phyloP scores from a whole-genome alignment of 1,140 invertebrate species.

The Leptinotarsa texana region DNA sequence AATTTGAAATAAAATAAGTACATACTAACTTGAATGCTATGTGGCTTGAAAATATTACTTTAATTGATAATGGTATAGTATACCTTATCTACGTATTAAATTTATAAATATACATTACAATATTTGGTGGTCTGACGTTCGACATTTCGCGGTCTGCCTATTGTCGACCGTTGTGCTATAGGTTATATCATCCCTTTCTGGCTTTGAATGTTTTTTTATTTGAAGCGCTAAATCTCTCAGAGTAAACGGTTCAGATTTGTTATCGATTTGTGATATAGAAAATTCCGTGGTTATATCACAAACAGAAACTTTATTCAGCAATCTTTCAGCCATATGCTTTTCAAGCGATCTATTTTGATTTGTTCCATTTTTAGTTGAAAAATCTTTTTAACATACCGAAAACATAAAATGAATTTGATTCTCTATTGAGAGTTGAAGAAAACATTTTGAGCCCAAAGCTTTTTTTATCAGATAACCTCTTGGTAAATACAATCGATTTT shows the following conservation, averaged over 20 bases:
- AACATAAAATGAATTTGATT: neutral
- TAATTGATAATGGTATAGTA: too few relatives aligned
- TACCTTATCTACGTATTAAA: too few relatives aligned
- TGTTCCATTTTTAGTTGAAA: constrained; percentile 5
- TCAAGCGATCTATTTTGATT: neutral
- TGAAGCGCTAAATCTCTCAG: neutral
- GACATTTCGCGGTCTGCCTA: too few relatives aligned
- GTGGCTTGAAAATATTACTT: too few relatives aligned
- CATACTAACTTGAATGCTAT: too few relatives aligned
- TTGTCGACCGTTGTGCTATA: neutral
- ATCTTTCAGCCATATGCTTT: neutral
- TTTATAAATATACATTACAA: too few relatives aligned
- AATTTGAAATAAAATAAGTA: too few relatives aligned
- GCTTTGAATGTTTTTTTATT: neutral
- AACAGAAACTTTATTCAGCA: neutral
- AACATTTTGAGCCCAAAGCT: neutral
- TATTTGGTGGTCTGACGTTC: too few relatives aligned
- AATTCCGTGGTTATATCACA: neutral
- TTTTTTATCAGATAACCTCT: neutral
- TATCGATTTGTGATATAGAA: neutral
- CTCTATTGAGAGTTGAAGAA: constrained; percentile 2
- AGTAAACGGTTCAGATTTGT: neutral
- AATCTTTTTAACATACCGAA: neutral
- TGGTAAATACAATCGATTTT: neutral
- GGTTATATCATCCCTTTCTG: neutral